Percentiles rank a stretch among this genome's conserved stretches.
phyloP scores from a whole-genome alignment of 1,140 invertebrate species.

The Trachymyrmex cornetzi region DNA sequence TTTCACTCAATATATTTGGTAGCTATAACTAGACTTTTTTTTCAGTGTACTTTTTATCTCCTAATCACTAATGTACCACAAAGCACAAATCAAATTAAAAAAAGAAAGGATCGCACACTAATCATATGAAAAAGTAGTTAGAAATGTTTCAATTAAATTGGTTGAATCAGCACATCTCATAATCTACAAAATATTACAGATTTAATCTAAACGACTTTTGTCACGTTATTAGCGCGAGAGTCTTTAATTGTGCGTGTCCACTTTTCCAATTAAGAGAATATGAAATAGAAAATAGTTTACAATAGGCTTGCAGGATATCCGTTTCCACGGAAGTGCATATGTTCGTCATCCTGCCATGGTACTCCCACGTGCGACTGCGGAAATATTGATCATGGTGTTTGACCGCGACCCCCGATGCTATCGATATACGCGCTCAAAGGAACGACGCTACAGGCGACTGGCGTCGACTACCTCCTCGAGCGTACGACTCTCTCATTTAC shows the following conservation, averaged over 20 bases:
- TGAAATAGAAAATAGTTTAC: not conserved
- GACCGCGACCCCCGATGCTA: slow-evolving; percentile 58
- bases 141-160: no score
- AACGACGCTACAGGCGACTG: slow-evolving; percentile 14
- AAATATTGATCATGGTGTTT: slow-evolving; percentile 48
- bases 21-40: no score
- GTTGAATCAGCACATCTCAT: no score
- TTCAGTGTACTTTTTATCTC: not conserved
- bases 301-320: not conserved
- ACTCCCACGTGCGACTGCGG: slow-evolving; percentile 41
- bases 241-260: not conserved
- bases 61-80: not conserved
- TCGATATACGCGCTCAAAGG: slow-evolving; percentile 40
- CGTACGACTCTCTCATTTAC: slow-evolving; percentile 39
- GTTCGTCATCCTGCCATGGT: not conserved
- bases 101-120: not conserved
- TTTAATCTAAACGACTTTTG: no score
- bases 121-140: no score
- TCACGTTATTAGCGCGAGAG: no score
- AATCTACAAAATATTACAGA: no score
- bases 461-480: not conserved
- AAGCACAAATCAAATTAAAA: not conserved
- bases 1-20: no score
- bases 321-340: not conserved
- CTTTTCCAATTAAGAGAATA: not conserved